A percentile compares a stretch with the other conserved stretches of the same genome.
Conservation (phyloP, 2,888 invertebrate species). For the Ectobius pallidus region DNA sequence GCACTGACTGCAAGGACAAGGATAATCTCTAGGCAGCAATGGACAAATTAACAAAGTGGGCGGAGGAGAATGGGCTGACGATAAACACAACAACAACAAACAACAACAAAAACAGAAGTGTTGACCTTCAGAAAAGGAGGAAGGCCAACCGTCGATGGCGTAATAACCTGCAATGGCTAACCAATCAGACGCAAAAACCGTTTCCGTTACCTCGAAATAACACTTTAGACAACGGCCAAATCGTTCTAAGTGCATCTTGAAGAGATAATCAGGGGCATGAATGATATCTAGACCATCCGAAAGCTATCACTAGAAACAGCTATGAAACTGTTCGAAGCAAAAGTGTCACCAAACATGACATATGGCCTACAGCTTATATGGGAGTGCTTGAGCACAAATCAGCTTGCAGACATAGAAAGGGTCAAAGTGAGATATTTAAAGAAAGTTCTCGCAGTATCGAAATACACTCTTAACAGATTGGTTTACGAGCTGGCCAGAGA, state of each 20-base stretch:
- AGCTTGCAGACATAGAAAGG: background rate
- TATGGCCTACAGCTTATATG: background rate
- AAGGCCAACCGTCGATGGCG: background rate
- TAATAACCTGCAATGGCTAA: background rate
- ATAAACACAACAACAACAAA: background rate
- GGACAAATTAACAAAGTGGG: too few relatives aligned
- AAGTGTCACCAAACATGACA: slow-evolving; percentile 3
- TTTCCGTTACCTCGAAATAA: background rate
- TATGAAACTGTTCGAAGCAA: background rate
- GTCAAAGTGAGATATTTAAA: slow-evolving; percentile 2
- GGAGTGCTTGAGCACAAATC: background rate
- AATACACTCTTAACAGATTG: background rate
- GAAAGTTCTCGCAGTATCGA: background rate
- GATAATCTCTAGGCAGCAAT: background rate
- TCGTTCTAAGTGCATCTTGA: too few relatives aligned
- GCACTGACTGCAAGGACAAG: background rate
- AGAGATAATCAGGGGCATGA: background rate
- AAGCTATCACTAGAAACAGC: slow-evolving; percentile 10
- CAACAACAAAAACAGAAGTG: background rate
- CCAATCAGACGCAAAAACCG: background rate
- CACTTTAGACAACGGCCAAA: too few relatives aligned
- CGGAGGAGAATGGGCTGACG: background rate
- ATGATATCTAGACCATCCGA: background rate
- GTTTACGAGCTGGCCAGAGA: background rate
- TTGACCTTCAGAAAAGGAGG: background rate